Evolutionary conservation across 2,888 invertebrate species (phyloP).

Genomic region (Amphipoea lucens): DNA sequence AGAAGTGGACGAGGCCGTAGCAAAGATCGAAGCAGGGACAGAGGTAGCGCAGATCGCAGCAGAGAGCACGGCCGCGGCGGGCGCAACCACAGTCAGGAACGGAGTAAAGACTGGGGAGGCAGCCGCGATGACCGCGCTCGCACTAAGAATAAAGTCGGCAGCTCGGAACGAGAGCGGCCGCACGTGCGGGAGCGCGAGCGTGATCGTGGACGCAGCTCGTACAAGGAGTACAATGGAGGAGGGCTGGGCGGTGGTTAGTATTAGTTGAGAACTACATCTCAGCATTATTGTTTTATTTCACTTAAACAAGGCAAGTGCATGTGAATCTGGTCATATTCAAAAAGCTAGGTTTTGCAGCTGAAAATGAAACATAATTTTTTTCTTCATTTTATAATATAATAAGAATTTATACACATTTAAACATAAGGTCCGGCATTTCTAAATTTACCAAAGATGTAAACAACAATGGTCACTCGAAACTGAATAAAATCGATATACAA

Average conservation of each 20-base stretch:
- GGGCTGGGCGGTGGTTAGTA: constrained; percentile 80
- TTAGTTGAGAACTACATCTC: no score
- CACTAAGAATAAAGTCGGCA: constrained; percentile 6
- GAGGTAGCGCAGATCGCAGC: background rate
- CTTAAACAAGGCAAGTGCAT: background rate
- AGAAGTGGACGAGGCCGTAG: background rate
- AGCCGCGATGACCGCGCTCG: constrained; percentile 41
- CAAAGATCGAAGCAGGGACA: constrained; percentile 10
- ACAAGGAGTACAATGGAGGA: constrained; percentile 74
- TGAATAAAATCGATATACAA: no score
- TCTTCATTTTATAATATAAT: background rate
- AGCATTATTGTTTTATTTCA: background rate
- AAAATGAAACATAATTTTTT: background rate
- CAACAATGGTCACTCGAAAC: no score
- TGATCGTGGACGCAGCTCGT: constrained; percentile 73
- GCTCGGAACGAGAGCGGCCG: constrained; percentile 46
- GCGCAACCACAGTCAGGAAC: constrained; percentile 48
- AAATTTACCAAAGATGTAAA: no score
- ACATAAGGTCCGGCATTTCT: no score
- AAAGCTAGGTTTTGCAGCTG: background rate
- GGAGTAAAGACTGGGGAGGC: constrained; percentile 33
- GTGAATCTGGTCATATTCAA: background rate
- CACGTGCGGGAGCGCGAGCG: constrained; percentile 58
- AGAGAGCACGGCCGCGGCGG: constrained; percentile 10
- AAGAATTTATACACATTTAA: background rate